Base-by-base conservation (phyloP, 2,113 vertebrate genomes). In the Tylochromis polylepis region DNA sequence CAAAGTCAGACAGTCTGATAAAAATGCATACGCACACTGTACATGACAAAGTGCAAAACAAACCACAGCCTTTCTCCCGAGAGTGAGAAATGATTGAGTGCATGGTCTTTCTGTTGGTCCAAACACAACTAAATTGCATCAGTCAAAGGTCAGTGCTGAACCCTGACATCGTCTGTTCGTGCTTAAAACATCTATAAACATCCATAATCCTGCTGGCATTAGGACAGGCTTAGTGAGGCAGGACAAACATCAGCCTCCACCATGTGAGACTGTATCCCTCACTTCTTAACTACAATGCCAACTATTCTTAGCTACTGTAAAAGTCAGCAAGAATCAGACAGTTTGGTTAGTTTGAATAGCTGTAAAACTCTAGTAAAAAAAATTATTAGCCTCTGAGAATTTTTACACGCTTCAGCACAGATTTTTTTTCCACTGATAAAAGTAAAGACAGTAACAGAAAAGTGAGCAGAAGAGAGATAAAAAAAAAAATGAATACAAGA, bases 381-480 rank as follows among this genome's bases (percentile, higher is more conserved):
- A n/a, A 85, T 93, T 88, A 94, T 84, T 83, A 90, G 87, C 55
- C 85, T 85, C 51, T 49, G 83, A 84, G 93, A 90, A 90, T 87
- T 87, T 92, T 88, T 79, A 88, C 83, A 84, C 79, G 88, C 90
- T 87, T 89, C 43, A 3, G 67, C 70, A 22, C 51, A 65, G 79
- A 87, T 86, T 85, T 57, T 41, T 82, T 94, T 93, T 93, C 87
- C 92, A 93, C 86, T 90, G 81, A 84, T 86, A 86, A 89, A 90
- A 87, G 34, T 12, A 31, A 49, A 62, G 60, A 55, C 20, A 8
- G 4, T 55, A 4, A 80, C 31, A 65, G 31, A 82, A 77, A 46
- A 57, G 27, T 24, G 53, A 57, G 36, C 20, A 36, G 11, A 5
- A 15, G 15, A 81, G n/a, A 62, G 36, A 8, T 15, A 5, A 49